Evolutionary conservation across 1,140 invertebrate species (phyloP).

Genomic region (Andrena cerasifolii): DNA sequence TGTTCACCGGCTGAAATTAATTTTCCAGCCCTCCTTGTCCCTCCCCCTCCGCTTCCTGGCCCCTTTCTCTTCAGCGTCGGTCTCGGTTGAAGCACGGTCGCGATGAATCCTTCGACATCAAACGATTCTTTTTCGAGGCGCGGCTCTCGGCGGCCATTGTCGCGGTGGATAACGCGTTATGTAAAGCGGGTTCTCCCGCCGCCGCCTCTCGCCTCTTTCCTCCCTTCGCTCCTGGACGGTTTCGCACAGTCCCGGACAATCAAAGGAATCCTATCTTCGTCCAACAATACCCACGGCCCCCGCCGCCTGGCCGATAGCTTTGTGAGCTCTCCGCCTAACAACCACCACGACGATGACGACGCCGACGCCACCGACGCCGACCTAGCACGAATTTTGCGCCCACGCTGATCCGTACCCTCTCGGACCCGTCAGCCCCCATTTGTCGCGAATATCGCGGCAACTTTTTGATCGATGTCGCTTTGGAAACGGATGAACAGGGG

Average conservation of each 20-base stretch:
- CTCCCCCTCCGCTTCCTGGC: constrained; percentile 13
- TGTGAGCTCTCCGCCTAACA: constrained; percentile 51
- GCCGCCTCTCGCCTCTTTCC: constrained; percentile 39
- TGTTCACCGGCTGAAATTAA: constrained; percentile 58
- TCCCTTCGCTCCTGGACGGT: constrained; percentile 43
- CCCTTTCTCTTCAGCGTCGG: constrained; percentile 24
- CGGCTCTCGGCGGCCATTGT: constrained; percentile 62
- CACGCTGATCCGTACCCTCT: not conserved
- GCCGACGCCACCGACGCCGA: not conserved
- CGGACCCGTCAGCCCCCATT: constrained; percentile 1
- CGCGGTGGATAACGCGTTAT: constrained; percentile 69
- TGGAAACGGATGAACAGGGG: not conserved
- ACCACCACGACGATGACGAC: constrained; percentile 29
- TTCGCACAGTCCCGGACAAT: constrained; percentile 62
- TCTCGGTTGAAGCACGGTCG: constrained; percentile 49
- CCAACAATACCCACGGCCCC: constrained; percentile 64
- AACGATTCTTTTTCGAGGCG: constrained; percentile 68
- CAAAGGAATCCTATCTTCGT: constrained; percentile 72
- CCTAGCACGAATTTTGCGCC: constrained; percentile 31
- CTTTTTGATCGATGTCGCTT: not conserved
- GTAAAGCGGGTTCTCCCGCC: constrained; percentile 62
- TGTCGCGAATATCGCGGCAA: not conserved
- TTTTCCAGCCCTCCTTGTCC: constrained; percentile 47
- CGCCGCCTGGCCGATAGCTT: constrained; percentile 65
- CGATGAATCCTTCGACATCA: constrained; percentile 70